Conservation (phyloP, 2,888 invertebrate genomes). For the Sesamia inferens region DNA sequence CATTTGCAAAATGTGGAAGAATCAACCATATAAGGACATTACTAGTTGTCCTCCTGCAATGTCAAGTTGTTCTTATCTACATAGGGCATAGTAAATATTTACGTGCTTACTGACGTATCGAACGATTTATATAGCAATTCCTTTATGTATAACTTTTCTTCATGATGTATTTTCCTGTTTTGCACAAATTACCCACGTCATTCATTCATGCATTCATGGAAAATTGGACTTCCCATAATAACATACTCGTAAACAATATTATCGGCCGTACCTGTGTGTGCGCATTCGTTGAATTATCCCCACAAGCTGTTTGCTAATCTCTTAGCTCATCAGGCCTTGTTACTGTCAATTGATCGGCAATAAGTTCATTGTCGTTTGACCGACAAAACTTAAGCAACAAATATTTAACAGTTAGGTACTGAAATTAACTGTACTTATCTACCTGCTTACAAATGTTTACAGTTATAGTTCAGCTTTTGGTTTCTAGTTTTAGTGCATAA, state of each 20-base stretch:
- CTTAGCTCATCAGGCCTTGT: conserved; percentile 65
- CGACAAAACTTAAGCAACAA: conserved; percentile 55
- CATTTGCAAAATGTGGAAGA: no score
- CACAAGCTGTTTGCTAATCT: conserved; percentile 59
- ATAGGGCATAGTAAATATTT: neutral
- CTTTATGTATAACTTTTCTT: neutral
- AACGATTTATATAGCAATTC: neutral
- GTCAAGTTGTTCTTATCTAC: neutral
- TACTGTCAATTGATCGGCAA: conserved; percentile 69
- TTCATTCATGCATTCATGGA: conserved; percentile 21
- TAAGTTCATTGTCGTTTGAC: conserved; percentile 68
- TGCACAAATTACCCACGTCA: conserved; percentile 8
- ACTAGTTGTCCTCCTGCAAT: neutral
- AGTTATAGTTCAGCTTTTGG: conserved; percentile 8
- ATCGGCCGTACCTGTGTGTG: conserved; percentile 11
- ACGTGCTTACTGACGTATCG: conserved; percentile 26
- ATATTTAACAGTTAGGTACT: conserved; percentile 44
- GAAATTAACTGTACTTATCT: conserved; percentile 47
- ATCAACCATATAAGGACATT: no score
- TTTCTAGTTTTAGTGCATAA: conserved; percentile 17
- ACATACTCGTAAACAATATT: neutral
- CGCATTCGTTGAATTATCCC: conserved; percentile 32
- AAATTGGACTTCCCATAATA: conserved; percentile 20
- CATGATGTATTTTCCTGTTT: conserved; percentile 29
- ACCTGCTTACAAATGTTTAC: conserved; percentile 31